Conservation (phyloP, 2,888 invertebrate genomes). For the Megalurothrips usitatus region DNA sequence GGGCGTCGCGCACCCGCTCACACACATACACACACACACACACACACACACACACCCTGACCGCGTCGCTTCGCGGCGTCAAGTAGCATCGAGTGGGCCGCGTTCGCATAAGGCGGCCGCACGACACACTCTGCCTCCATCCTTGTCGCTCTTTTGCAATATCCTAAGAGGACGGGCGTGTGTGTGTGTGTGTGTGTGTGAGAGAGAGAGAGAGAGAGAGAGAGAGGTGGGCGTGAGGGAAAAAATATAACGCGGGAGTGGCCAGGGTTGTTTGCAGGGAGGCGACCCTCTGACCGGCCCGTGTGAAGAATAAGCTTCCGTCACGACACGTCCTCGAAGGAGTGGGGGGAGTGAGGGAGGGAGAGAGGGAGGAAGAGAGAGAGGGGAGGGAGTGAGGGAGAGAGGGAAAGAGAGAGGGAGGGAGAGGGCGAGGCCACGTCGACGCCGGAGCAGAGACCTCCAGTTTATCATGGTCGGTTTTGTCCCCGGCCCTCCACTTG, state of each 20-base stretch:
- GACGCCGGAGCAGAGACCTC: background rate
- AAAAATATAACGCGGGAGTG: background rate
- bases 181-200: too few relatives aligned
- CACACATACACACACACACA: too few relatives aligned
- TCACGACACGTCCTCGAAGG: conserved; percentile 13
- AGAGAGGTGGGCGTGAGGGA: background rate
- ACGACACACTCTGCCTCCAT: too few relatives aligned
- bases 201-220: background rate
- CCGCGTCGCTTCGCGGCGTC: too few relatives aligned
- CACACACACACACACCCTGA: too few relatives aligned
- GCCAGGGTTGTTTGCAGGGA: background rate
- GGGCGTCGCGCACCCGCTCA: too few relatives aligned
- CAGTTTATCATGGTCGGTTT: conserved; percentile 25
- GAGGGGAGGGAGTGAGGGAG: background rate
- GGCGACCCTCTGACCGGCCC: background rate
- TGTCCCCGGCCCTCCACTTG: conserved; percentile 12
- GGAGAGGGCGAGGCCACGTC: background rate
- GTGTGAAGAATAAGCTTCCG: conserved; percentile 26
- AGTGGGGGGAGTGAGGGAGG: background rate
- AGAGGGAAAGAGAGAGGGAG: background rate
- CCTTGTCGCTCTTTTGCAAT: too few relatives aligned
- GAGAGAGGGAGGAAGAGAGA: background rate
- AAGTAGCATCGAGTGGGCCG: too few relatives aligned
- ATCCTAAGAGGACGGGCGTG: too few relatives aligned
- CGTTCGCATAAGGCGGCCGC: too few relatives aligned